Percentiles rank a stretch among this genome's conserved stretches.
Conservation (phyloP, 2,113 vertebrate species). For the Istiophorus platypterus region DNA sequence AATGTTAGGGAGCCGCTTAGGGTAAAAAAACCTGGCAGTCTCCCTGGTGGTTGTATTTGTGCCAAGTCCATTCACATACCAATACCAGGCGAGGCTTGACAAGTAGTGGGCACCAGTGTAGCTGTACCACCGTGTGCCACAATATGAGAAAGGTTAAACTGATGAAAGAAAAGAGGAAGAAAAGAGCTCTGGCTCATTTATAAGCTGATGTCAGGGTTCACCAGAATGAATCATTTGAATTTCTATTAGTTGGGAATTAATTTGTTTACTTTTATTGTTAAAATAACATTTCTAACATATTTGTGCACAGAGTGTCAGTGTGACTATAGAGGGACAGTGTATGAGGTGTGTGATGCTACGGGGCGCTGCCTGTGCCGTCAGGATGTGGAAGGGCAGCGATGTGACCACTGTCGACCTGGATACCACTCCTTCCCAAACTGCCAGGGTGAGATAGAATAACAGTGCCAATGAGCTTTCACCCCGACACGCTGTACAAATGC, state of each 20-base stretch:
- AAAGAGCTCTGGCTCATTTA: slow-evolving; percentile 28
- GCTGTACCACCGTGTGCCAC: slow-evolving; percentile 48
- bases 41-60: slow-evolving; percentile 22
- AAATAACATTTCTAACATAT: slow-evolving; percentile 22
- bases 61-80: slow-evolving; percentile 56
- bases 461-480: too few species aligned
- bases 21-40: slow-evolving; percentile 33
- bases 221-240: slow-evolving; percentile 21
- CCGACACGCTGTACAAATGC: not conserved
- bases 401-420: slow-evolving; percentile 86
- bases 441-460: slow-evolving; percentile 81
- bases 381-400: slow-evolving; percentile 82
- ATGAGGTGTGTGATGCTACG: slow-evolving; percentile 79
- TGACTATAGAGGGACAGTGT: slow-evolving; percentile 81
- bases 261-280: not conserved
- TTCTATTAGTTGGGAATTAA: not conserved
- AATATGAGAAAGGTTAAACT: slow-evolving; percentile 31
- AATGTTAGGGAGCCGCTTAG: slow-evolving; percentile 27
- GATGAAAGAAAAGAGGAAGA: slow-evolving; percentile 21
- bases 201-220: slow-evolving; percentile 8
- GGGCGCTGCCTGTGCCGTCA: slow-evolving; percentile 89
- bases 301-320: slow-evolving; percentile 87
- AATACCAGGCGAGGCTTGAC: slow-evolving; percentile 45
- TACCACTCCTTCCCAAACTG: slow-evolving; percentile 89
- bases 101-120: slow-evolving; percentile 13